phyloP scores from a whole-genome alignment of 2,888 invertebrate species.

The Tiphia femorata region DNA sequence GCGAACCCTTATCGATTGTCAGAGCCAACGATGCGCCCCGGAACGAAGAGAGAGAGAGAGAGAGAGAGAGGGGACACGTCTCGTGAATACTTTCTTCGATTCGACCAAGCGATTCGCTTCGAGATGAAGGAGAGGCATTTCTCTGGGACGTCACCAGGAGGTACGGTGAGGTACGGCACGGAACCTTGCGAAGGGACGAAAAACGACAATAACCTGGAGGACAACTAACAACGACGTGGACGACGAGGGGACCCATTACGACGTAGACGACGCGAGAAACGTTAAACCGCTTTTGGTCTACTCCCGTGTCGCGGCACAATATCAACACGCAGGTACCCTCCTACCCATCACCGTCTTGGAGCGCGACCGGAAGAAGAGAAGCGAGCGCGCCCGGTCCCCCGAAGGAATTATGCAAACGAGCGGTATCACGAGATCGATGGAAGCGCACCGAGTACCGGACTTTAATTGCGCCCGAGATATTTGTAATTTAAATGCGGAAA shows the following conservation, averaged over 20 bases:
- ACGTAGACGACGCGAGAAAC: neutral
- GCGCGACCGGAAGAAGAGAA: too few species aligned
- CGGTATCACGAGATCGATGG: neutral
- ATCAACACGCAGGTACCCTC: too few species aligned
- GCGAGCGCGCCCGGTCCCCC: too few species aligned
- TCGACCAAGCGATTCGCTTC: neutral
- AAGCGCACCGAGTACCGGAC: neutral
- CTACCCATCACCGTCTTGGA: too few species aligned
- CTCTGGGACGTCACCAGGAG: neutral
- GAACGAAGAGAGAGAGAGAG: too few species aligned
- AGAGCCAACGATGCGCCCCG: too few species aligned
- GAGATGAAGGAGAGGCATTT: neutral
- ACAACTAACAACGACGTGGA: neutral
- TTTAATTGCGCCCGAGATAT: neutral
- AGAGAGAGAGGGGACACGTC: neutral
- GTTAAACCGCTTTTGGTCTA: neutral
- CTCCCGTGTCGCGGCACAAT: too few species aligned
- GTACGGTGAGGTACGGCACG: neutral
- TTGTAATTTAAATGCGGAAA: neutral
- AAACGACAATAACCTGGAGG: neutral
- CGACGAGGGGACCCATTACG: neutral
- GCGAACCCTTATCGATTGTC: too few species aligned
- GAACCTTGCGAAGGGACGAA: neutral
- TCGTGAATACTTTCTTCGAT: neutral
- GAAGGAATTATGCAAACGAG: neutral